Evolutionary conservation across 2,113 vertebrate species (phyloP).

Genomic region (Connochaetes taurinus): DNA sequence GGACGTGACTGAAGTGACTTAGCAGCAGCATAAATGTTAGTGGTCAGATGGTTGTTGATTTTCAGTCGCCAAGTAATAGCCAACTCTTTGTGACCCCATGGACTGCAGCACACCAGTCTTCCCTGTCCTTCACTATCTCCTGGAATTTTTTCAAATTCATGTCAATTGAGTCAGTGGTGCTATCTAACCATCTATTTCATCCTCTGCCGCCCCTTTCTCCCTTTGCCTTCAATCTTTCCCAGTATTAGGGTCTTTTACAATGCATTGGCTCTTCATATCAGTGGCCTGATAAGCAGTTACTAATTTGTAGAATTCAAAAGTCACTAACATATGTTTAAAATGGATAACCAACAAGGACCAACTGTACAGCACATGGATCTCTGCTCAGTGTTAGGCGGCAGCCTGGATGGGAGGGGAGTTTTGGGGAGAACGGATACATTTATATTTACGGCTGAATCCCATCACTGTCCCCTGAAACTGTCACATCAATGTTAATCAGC

Average conservation of each 20-base stretch:
- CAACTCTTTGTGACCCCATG: neutral
- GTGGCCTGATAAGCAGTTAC: neutral
- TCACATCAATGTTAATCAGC: neutral
- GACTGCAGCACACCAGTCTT: neutral
- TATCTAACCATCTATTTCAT: neutral
- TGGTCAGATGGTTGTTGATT: neutral
- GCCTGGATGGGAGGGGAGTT: neutral
- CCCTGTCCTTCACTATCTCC: neutral
- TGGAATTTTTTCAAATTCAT: neutral
- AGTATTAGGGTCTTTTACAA: neutral
- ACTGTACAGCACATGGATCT: neutral
- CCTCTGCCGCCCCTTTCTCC: neutral
- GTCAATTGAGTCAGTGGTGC: neutral
- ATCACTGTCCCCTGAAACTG: neutral
- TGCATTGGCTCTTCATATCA: neutral
- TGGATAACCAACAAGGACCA: neutral
- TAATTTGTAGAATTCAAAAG: neutral
- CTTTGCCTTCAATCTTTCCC: neutral
- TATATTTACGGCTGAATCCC: neutral
- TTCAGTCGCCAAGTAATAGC: neutral
- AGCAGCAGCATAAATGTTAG: neutral
- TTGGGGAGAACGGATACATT: neutral
- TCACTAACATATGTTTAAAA: neutral
- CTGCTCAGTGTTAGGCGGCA: neutral
- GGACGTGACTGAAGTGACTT: too few species aligned